Evolutionary conservation across 1,140 invertebrate species (phyloP), one percentile per base, ranked within the genome.

Genomic region (Bombus turneri): DNA sequence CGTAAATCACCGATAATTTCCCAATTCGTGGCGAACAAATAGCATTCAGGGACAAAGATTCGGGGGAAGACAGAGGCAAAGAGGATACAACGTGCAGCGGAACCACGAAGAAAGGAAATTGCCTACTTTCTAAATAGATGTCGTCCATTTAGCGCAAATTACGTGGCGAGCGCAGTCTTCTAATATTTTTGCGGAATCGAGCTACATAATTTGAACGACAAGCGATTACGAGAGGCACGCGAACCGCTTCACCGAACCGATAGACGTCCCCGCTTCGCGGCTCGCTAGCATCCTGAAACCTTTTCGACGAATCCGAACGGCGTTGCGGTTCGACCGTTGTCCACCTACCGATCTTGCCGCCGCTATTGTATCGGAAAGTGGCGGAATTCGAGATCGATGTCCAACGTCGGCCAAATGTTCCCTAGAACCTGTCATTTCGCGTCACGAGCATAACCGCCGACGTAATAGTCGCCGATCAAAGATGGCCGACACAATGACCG

Each of bases 401-500:
- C 43, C 71, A n/a, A 47, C 73, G 80, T 59, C 47, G 31, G 12
- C 85, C 80, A 83, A 86, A 83, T 86, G 85, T 77, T 77, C 64
- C 4, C 25, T 15, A 34, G 39, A 74, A 75, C 84, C 78, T 34
- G 84, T 86, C 57, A 47, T 86, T 86, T 74, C 77, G 41, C 77
- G 77, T 53, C 57, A 71, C 82, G 41, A 73, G 75, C 37, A 43
- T 81, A 66, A 72, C 68, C 59, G 43, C 43, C 84, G 43, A 69
- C 34, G 47, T 82, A 86, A 86, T 81, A 76, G 72, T 34, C 37
- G 80, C 71, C 39, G 84, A 81, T 76, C 79, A 62, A 86, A 75
- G 62, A 86, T 83, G 85, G 80, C 85, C 66, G 85, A 25, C 80
- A 83, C 73, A 76, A 86, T 86, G 80, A 80, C 85, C 73, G 73